These are phyloP conservation scores for Cyrtorhinus lividipennis DNA, from an alignment of 1,140 invertebrate species.

Conservation along the genomic window DNA sequence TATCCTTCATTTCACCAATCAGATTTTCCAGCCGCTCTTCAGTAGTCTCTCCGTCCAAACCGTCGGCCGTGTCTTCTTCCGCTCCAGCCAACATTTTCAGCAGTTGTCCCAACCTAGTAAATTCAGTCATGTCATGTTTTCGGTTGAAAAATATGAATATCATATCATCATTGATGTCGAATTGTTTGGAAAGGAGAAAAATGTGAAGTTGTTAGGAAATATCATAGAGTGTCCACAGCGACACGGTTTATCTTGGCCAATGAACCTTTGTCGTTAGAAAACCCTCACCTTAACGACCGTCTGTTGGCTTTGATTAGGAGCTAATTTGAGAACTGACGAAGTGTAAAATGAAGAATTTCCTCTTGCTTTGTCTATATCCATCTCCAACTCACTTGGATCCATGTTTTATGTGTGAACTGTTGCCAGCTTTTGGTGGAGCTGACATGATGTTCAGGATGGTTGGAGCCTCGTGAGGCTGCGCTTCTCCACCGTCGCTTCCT, in stretches of 20 bases:
- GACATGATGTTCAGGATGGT: conserved; percentile 14
- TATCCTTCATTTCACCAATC: conserved; percentile 7
- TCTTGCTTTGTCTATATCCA: neutral
- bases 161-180: too few relatives aligned
- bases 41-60: neutral
- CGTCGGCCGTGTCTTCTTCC: conserved; percentile 4
- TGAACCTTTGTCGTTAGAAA: too few relatives aligned
- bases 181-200: too few relatives aligned
- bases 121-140: neutral
- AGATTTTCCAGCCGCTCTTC: conserved; percentile 6
- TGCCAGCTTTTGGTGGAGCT: neutral
- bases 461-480: conserved; percentile 14
- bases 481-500: neutral
- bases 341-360: too few relatives aligned
- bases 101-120: neutral
- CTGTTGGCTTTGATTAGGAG: too few relatives aligned
- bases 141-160: too few relatives aligned
- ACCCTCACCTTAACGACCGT: too few relatives aligned
- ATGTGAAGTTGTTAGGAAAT: too few relatives aligned
- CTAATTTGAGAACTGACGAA: too few relatives aligned
- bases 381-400: conserved; percentile 3
- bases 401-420: conserved; percentile 10
- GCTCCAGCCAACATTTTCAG: conserved; percentile 10
- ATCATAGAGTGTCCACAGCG: too few relatives aligned
- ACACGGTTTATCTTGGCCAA: too few relatives aligned